Conservation (phyloP, 2,888 invertebrate species). For the Tinea trinotella region DNA sequence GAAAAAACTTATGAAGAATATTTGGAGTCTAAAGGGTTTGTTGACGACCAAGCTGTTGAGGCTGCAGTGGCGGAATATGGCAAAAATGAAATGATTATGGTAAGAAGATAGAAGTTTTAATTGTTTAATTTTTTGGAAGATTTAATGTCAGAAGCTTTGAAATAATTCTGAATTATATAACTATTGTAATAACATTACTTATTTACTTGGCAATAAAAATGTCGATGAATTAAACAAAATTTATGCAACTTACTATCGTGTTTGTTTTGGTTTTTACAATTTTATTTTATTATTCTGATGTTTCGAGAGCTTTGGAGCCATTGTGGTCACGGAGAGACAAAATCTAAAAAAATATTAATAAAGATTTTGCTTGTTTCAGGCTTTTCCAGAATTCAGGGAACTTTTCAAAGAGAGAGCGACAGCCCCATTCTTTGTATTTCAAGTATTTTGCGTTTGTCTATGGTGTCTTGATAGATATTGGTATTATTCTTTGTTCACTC, state of each 20-base stretch:
- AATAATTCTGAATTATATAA: neutral
- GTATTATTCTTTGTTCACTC: conserved; percentile 97
- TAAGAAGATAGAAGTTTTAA: conserved; percentile 41
- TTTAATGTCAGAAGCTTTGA: too few species aligned
- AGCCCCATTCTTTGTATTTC: conserved; percentile 99
- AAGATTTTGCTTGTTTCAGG: too few species aligned
- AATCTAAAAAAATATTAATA: neutral
- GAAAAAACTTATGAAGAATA: conserved; percentile 80
- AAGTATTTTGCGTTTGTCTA: conserved; percentile 98
- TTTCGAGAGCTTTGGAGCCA: too few species aligned
- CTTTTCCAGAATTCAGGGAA: conserved; percentile 96
- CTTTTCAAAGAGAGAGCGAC: conserved; percentile 98
- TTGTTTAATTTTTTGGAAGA: too few species aligned
- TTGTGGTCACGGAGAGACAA: too few species aligned
- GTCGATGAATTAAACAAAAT: too few species aligned
- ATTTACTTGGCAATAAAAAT: neutral
- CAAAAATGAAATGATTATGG: conserved; percentile 88
- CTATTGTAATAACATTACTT: neutral
- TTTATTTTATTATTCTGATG: too few species aligned
- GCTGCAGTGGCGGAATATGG: conserved; percentile 88
- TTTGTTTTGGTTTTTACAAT: too few species aligned
- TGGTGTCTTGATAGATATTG: conserved; percentile 99
- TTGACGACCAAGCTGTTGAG: conserved; percentile 84
- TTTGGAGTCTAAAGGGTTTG: conserved; percentile 88
- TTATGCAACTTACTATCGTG: too few species aligned